Base-by-base conservation (phyloP, 2,888 invertebrate genomes). In the Rhagophthalmus giganteus region DNA sequence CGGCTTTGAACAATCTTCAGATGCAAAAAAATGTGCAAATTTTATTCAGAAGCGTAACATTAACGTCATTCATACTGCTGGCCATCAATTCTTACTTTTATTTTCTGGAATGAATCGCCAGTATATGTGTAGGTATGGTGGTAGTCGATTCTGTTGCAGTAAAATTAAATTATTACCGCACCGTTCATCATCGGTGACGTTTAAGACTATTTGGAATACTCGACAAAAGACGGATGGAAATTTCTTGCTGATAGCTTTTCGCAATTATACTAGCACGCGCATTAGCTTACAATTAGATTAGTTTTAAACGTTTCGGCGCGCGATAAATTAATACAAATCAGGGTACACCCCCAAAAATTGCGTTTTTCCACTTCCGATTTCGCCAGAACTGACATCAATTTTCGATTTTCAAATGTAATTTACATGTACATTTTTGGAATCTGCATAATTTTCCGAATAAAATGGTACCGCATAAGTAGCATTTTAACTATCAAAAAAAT, bases 171-270 rank as follows among this genome's bases (percentile, higher is more conserved):
- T 65, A 66, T 62, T 59, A 57, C 65, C 54, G 48, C 55, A 54
- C 63, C 62, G 61, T 68, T 63, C 66, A 68, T 68, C 66, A 68
- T 61, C 48, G 41, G 39, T 60, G 67, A 66, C 66, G 59, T 66
- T 67, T 65, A 66, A 63, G 63, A 54, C 65, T 62, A 64, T 61
- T 61, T 62, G 48, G 57, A 53, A 52, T 40, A 58, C 57, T 57
- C 55, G 50, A 59, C 57, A 64, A 65, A 64, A 65, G 65, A 59
- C 57, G 55, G 51, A 63, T 64, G 61, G 61, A 64, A 62, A 61
- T 65, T 62, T 59, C 64, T 62, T 64, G 60, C 62, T 57, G 45
- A 51, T 39, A 51, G 34, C n/a, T 40, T 35, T 51, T 45, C 26
- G 35, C 35, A 51, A 51, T 51, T 45, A 40, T 40, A 38, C 38